These are phyloP conservation scores for Nysson spinosus DNA, from an alignment of 2,888 invertebrate genomes.

Conservation along the genomic window DNA sequence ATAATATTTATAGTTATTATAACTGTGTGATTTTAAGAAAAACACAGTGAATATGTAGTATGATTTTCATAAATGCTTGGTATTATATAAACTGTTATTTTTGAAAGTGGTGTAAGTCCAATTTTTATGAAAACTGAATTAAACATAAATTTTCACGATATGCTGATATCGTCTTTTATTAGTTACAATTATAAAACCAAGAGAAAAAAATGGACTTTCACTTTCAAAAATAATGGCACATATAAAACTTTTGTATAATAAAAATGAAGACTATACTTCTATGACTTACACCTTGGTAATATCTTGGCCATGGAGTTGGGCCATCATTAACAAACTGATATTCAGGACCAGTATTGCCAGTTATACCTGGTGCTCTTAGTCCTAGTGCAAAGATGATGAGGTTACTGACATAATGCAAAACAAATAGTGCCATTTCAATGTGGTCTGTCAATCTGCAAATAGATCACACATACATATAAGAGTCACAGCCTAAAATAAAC, in stretches of 20 bases:
- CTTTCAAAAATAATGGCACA: too few species aligned
- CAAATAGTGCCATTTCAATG: conserved; percentile 92
- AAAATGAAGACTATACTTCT: conserved; percentile 3
- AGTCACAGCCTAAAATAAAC: neutral
- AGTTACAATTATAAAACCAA: too few species aligned
- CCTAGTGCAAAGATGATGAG: conserved; percentile 90
- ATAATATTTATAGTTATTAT: conserved; percentile 22
- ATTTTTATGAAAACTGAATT: too few species aligned
- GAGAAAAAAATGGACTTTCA: too few species aligned
- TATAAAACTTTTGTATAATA: neutral
- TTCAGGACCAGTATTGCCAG: conserved; percentile 63
- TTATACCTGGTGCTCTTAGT: conserved; percentile 91
- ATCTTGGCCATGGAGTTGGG: conserved; percentile 58
- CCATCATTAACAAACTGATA: conserved; percentile 63
- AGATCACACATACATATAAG: conserved; percentile 27
- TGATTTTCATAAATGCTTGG: too few species aligned
- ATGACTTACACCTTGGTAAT: conserved; percentile 72
- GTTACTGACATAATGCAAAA: conserved; percentile 87
- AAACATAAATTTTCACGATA: too few species aligned
- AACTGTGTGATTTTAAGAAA: neutral
- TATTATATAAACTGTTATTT: too few species aligned
- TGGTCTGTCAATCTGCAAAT: conserved; percentile 85
- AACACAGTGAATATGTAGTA: neutral
- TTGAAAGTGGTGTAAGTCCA: too few species aligned
- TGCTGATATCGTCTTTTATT: too few species aligned